Percentiles rank a stretch among this genome's conserved stretches.
These are phyloP conservation scores for Eueides isabella DNA, from an alignment of 1,140 invertebrate genomes.

Conservation along the genomic window DNA sequence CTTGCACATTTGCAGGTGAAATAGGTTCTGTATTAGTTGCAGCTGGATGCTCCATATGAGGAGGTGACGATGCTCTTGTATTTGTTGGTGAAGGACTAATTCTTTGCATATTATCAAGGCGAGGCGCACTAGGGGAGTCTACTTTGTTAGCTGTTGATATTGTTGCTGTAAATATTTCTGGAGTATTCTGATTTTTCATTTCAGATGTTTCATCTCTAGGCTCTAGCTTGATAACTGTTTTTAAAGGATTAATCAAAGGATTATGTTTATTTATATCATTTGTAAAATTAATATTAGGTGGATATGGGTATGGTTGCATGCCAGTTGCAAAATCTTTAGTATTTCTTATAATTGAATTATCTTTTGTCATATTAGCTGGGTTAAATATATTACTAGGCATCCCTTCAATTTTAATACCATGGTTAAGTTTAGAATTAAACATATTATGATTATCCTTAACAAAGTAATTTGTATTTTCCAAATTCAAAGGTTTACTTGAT, in stretches of 20 bases:
- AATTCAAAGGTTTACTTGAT: conserved; percentile 68
- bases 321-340: conserved; percentile 68
- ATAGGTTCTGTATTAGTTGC: conserved; percentile 69
- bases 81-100: conserved; percentile 76
- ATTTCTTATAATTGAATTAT: conserved; percentile 72
- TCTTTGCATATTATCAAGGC: conserved; percentile 69
- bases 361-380: conserved; percentile 71
- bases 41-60: conserved; percentile 76
- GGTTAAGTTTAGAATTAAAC: conserved; percentile 71
- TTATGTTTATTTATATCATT: conserved; percentile 75
- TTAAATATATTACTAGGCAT: conserved; percentile 72
- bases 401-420: conserved; percentile 76
- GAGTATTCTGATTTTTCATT: conserved; percentile 78
- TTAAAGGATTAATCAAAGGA: conserved; percentile 74
- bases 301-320: conserved; percentile 71
- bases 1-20: conserved; percentile 72
- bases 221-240: conserved; percentile 83
- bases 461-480: conserved; percentile 76
- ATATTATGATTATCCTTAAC: conserved; percentile 74
- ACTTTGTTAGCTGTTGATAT: conserved; percentile 73
- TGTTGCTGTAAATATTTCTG: conserved; percentile 78
- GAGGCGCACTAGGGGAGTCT: conserved; percentile 68
- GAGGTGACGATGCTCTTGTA: conserved; percentile 63
- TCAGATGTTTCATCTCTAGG: conserved; percentile 83
- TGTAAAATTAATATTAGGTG: conserved; percentile 63